Base-by-base conservation (phyloP, 2,797 vertebrate species). In the Schizothorax lantsangensis region DNA sequence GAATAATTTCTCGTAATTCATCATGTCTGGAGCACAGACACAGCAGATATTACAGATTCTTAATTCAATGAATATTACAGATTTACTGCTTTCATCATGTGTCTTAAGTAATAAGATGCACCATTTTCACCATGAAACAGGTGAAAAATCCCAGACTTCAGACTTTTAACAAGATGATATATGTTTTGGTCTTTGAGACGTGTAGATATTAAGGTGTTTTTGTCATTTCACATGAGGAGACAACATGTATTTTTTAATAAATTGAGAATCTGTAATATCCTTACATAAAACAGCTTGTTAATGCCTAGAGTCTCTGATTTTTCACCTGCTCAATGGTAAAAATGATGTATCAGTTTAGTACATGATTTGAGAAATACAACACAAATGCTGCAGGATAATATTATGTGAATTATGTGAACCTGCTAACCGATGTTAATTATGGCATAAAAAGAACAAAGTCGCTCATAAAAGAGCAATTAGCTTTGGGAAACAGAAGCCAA, bases 371-470 rank as follows among this genome's bases (percentile, higher is more conserved):
- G 19, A 38, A 69, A 49, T 1, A 26, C 5, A 66, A 7, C 6
- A 33, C 5, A 17, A 68, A 68, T 10, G 19, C 45, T 52, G 64
- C 33, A 3, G 30, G 80, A 69, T 17, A n/a, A 81, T 23, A 30
- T 30, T 23, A 30, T 30, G 30, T 26, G 14, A 68, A 49, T 43
- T 52, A 38, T 72, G 54, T 43, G 81, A 83, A 68, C 49, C 49
- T 19, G 57, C 64, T 71, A 80, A 82, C 49, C 10, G 33, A 57
- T 23, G 57, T 26, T 79, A 80, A 88, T 83, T 69, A 75, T 54
- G 66, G 59, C 38, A 87, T 59, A 64, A 33, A n/a, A 45, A 14
- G 45, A 79, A 78, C 26, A 59, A 78, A 52, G 26, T 38, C 11
- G 23, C 19, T 57, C 4, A 84, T 83, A 74, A 66, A 69, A 72